A percentile compares a stretch with the other conserved stretches of the same genome.
Evolutionary conservation across 2,113 vertebrate genomes (phyloP).

Genomic region (Xiphorhynchus elegans): DNA sequence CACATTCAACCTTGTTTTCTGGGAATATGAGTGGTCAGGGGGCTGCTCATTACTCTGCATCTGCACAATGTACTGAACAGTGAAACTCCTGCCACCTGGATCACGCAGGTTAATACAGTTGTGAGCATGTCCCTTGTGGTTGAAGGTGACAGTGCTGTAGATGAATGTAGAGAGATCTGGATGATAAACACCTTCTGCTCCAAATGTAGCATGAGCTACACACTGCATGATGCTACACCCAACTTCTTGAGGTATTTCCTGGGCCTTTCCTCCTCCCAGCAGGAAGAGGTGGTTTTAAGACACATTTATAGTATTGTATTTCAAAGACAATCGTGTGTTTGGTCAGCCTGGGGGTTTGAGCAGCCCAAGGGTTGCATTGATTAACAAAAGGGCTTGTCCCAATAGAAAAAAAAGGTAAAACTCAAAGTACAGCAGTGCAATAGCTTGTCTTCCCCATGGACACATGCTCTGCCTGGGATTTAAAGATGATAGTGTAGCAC

Average conservation of each 20-base stretch:
- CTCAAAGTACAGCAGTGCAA: neutral
- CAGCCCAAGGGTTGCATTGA: neutral
- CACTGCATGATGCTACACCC: neutral
- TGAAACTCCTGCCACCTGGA: neutral
- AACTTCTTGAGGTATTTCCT: neutral
- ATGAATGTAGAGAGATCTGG: neutral
- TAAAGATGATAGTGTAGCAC: neutral
- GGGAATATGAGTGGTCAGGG: neutral
- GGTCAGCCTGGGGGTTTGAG: neutral
- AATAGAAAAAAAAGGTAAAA: neutral
- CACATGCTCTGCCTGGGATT: neutral
- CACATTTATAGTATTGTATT: neutral
- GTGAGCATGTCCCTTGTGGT: neutral
- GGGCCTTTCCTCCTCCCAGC: neutral
- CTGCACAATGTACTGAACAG: neutral
- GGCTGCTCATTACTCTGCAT: neutral
- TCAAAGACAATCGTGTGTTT: neutral
- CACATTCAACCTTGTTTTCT: neutral
- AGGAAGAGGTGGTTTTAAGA: neutral
- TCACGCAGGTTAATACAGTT: neutral
- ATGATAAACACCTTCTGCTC: neutral
- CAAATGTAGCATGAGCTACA: accelerated
- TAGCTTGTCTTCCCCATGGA: neutral
- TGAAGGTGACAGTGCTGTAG: neutral
- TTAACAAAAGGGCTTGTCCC: neutral